A percentile compares a stretch with the other conserved stretches of the same genome.
Evolutionary conservation across 1,140 invertebrate species (phyloP).

Genomic region (Lepidotrigona ventralis): DNA sequence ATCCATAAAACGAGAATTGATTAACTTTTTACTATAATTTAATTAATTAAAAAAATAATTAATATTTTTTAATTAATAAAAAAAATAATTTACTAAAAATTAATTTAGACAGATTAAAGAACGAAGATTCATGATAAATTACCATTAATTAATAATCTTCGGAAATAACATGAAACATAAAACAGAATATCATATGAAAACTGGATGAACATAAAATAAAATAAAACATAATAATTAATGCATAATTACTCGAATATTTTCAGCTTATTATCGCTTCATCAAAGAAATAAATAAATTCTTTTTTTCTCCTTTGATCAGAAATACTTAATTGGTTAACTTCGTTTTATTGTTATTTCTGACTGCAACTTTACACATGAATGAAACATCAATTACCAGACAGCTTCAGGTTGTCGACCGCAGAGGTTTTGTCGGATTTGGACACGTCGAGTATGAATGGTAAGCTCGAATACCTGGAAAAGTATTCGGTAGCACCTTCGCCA

Average conservation of each 20-base stretch:
- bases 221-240: neutral
- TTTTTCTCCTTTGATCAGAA: too few species aligned
- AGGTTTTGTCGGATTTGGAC: constrained; percentile 11
- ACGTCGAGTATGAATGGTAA: constrained; percentile 61
- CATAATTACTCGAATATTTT: neutral
- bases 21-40: too few species aligned
- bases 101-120: too few species aligned
- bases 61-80: too few species aligned
- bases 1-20: too few species aligned
- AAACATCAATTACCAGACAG: neutral
- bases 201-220: neutral
- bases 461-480: constrained; percentile 71
- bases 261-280: neutral
- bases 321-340: neutral
- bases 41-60: too few species aligned
- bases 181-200: neutral
- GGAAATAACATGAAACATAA: neutral
- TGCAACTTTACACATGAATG: neutral
- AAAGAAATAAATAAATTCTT: neutral
- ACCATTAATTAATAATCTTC: neutral
- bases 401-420: constrained; percentile 37
- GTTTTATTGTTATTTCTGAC: neutral
- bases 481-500: constrained; percentile 76
- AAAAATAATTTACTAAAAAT: too few species aligned
- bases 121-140: neutral